These are phyloP conservation scores for Myotis vivesi DNA, from an alignment of 2,797 vertebrate species.

Conservation along the genomic window DNA sequence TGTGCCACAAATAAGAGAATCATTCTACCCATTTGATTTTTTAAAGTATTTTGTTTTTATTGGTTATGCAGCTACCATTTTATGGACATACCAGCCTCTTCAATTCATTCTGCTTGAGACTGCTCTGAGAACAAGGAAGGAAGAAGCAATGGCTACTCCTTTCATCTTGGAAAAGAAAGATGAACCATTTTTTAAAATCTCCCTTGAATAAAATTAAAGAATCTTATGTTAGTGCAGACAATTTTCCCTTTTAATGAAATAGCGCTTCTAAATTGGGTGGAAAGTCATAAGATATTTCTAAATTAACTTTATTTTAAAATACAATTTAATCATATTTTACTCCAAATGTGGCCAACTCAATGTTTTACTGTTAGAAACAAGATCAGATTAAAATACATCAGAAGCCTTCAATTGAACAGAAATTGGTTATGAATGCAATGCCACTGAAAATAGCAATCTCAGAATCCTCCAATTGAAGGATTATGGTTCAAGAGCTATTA, in stretches of 20 bases:
- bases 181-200: not conserved
- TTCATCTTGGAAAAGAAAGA: not conserved
- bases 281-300: not conserved
- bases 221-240: not conserved
- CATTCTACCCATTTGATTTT: not conserved
- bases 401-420: not conserved
- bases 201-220: not conserved
- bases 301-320: conserved; percentile 15
- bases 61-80: not conserved
- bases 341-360: not conserved
- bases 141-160: not conserved
- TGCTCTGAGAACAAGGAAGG: not conserved
- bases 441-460: not conserved
- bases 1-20: not conserved
- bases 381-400: not conserved
- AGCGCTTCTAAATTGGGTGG: not conserved
- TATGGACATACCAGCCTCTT: not conserved
- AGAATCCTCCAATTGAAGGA: not conserved
- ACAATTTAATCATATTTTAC: not conserved
- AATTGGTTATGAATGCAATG: not conserved
- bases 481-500: not conserved
- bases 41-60: not conserved
- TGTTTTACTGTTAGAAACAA: not conserved
- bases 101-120: not conserved
- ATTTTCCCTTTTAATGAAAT: not conserved